These are phyloP conservation scores for Danio choprae DNA, from an alignment of 2,797 vertebrate genomes.

Conservation along the genomic window DNA sequence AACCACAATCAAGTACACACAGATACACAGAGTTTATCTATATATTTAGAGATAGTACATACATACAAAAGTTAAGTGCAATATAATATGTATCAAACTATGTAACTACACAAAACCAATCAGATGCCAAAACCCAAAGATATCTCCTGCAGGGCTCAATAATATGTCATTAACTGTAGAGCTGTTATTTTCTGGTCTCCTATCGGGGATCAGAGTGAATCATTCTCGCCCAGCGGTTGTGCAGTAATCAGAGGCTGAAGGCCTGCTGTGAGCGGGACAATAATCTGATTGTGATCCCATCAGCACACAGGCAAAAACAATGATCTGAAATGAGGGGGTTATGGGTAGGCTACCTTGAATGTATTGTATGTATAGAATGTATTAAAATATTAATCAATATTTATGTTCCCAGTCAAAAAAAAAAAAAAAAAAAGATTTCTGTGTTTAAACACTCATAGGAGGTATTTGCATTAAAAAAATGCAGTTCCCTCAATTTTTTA, in stretches of 20 bases:
- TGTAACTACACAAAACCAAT: not conserved
- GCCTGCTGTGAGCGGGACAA: constrained; percentile 1
- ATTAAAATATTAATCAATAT: not conserved
- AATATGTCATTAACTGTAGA: constrained; percentile 5
- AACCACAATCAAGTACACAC: too few species aligned
- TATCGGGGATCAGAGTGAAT: not conserved
- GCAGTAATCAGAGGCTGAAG: constrained; percentile 12
- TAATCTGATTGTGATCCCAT: constrained; percentile 41
- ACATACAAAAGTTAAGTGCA: not conserved
- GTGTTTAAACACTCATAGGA: not conserved
- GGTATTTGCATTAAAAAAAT: not conserved
- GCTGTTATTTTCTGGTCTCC: not conserved
- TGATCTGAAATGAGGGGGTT: not conserved
- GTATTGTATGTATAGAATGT: too few species aligned
- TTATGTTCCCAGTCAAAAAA: not conserved
- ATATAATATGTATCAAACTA: not conserved
- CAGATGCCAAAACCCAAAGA: not conserved
- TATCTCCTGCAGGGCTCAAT: not conserved
- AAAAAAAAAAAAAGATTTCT: too few species aligned
- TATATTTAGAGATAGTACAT: too few species aligned
- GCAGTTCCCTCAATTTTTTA: too few species aligned
- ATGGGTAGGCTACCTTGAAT: too few species aligned
- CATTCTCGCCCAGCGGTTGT: constrained; percentile 21
- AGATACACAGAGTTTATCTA: too few species aligned
- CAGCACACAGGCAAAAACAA: constrained; percentile 19